Conservation (phyloP, 1,140 invertebrate species). For the Conus ventricosus region DNA sequence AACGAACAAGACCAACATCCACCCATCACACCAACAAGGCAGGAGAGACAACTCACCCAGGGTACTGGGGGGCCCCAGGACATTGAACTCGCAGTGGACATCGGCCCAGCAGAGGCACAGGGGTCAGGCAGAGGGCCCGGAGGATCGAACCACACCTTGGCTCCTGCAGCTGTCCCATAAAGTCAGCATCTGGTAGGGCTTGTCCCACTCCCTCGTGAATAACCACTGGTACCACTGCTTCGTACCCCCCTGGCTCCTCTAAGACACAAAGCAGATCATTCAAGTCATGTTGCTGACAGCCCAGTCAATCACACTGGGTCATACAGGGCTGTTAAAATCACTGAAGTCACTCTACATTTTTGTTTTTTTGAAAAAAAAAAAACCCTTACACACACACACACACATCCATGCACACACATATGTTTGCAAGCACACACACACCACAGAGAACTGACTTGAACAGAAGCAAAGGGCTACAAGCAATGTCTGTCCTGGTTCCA, state of each 20-base stretch:
- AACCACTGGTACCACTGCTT: constrained; percentile 67
- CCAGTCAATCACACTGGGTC: too few relatives aligned
- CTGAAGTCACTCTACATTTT: too few relatives aligned
- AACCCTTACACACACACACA: background rate
- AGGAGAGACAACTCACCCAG: constrained; percentile 60
- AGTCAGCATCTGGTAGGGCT: constrained; percentile 70
- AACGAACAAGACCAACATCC: too few relatives aligned
- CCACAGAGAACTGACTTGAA: constrained; percentile 63
- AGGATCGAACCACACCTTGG: constrained; percentile 72
- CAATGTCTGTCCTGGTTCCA: constrained; percentile 69
- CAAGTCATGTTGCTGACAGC: too few relatives aligned
- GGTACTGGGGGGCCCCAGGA: constrained; percentile 70
- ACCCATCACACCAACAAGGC: too few relatives aligned
- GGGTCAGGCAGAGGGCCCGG: constrained; percentile 68
- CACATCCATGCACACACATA: background rate
- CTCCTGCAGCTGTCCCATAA: constrained; percentile 65
- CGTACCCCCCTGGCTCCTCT: constrained; percentile 66
- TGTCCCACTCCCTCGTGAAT: constrained; percentile 65
- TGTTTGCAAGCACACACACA: background rate
- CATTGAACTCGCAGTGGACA: constrained; percentile 64
- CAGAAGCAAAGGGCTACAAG: constrained; percentile 67
- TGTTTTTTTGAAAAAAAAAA: too few relatives aligned
- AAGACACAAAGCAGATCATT: constrained; percentile 1
- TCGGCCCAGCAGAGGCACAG: constrained; percentile 71
- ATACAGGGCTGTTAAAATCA: too few relatives aligned